Base-by-base conservation (phyloP, 2,888 invertebrate genomes). In the Ctena decussata region DNA sequence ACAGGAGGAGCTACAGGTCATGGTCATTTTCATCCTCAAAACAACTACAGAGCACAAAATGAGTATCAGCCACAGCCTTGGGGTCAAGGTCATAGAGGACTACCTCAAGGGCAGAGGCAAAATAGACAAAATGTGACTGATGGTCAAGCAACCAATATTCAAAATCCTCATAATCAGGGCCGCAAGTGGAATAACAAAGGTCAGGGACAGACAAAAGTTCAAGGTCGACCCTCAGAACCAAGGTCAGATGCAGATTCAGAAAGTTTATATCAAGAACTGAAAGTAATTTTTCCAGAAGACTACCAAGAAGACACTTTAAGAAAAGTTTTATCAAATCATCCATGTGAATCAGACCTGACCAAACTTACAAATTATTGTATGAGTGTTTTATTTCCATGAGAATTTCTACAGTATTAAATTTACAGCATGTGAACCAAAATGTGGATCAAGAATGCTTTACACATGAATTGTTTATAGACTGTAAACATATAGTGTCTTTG, bases 311-410 rank as follows among this genome's bases (percentile, higher is more conserved):
- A 87, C 5, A 90, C 82, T 24, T 84, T 94, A 12, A 60, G 49
- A 8, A 84, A 84, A 37, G 90, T 94, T 39, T 82, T 94, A 32
- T 49, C 84, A 0, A 92, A 94, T 84, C 94, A 94, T 83, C 77
- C 80, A 0, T n/a, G 30, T 44, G 94, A 94, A 85, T 93, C 86
- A 8, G 92, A 94, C 73, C 21, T 93, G 24, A 91, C 87, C 24
- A 91, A 89, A 78, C 89, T 94, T 32, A 90, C 92, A n/a, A 93
- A 93, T 84, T 93, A 92, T 77, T 90, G 90, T 73, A 92, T 93
- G 77, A 90, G 86, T 87, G 91, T 91, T 24, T 53, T 91, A 21
- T 88, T 81, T 73, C 65, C 65, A 35, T 65, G 5, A 65, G 5
- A 53, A 24, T n/a, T n/a, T n/a, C n/a, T n/a, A n/a, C n/a, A n/a